Evolutionary conservation across 2,797 vertebrate species (phyloP).

Genomic region (Neopelma chrysocephalum): DNA sequence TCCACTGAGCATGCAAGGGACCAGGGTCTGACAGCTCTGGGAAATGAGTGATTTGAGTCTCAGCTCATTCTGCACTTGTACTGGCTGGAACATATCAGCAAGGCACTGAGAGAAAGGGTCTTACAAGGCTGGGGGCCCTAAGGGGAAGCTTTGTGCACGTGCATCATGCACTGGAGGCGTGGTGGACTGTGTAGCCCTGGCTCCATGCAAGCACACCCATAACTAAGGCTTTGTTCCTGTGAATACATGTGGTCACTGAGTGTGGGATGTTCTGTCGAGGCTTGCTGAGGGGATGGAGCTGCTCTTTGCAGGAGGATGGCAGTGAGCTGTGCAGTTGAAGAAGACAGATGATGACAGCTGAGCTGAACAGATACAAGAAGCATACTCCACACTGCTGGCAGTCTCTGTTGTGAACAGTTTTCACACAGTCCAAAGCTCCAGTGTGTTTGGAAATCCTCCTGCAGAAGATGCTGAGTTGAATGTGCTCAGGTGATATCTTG

Average conservation of each 20-base stretch:
- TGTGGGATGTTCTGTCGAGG: background rate
- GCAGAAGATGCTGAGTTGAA: background rate
- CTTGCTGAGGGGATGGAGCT: background rate
- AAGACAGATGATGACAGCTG: background rate
- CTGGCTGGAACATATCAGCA: background rate
- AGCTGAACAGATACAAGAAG: background rate
- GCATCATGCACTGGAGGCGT: fast-evolving
- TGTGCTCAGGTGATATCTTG: background rate
- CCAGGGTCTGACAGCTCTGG: background rate
- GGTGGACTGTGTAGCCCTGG: background rate
- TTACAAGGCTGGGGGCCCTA: background rate
- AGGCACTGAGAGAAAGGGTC: background rate
- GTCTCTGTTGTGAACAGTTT: fast-evolving
- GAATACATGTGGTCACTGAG: fast-evolving
- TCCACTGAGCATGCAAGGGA: fast-evolving
- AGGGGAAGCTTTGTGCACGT: background rate
- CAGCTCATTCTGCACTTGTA: background rate
- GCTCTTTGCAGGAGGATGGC: fast-evolving
- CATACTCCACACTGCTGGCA: background rate
- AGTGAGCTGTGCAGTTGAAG: background rate
- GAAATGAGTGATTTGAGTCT: background rate
- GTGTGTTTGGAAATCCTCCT: background rate
- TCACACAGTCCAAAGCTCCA: background rate
- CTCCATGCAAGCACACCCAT: background rate
- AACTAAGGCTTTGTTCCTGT: background rate